Percentiles rank a stretch among this genome's conserved stretches.
Evolutionary conservation across 2,888 invertebrate genomes (phyloP).

Genomic region (Drosophila dives): DNA sequence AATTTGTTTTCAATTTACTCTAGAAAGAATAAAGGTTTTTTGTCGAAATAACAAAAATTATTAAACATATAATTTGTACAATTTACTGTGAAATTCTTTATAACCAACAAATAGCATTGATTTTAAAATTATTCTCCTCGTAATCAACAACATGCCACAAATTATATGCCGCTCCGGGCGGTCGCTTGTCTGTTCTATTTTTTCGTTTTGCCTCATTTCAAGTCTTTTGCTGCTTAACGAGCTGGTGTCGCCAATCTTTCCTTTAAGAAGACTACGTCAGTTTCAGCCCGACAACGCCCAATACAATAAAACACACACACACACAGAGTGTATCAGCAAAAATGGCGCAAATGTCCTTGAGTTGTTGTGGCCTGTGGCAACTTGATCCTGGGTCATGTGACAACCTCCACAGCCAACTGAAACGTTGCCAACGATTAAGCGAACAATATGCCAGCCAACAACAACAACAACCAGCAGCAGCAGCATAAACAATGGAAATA

Average conservation of each 20-base stretch:
- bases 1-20: neutral
- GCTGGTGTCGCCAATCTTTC: neutral
- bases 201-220: constrained; percentile 6
- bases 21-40: neutral
- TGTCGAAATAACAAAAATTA: neutral
- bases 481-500: constrained; percentile 1
- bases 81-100: constrained; percentile 15
- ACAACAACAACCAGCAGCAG: constrained; percentile 3
- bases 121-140: constrained; percentile 1
- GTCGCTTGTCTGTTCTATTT: constrained; percentile 15
- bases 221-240: constrained; percentile 36
- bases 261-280: constrained; percentile 1
- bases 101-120: constrained; percentile 1
- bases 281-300: constrained; percentile 50
- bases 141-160: constrained; percentile 27
- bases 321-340: constrained; percentile 10
- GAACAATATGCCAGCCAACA: constrained; percentile 34
- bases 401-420: constrained; percentile 37
- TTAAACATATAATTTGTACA: neutral
- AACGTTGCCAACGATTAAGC: constrained; percentile 47
- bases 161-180: constrained; percentile 35
- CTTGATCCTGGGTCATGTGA: constrained; percentile 56
- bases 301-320: constrained; percentile 24
- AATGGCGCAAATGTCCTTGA: constrained; percentile 63
- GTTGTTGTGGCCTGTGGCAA: constrained; percentile 47